A percentile compares a stretch with the other conserved stretches of the same genome.
Conservation (phyloP, 2,888 invertebrate genomes). For the Pachliopta kotzebuea region DNA sequence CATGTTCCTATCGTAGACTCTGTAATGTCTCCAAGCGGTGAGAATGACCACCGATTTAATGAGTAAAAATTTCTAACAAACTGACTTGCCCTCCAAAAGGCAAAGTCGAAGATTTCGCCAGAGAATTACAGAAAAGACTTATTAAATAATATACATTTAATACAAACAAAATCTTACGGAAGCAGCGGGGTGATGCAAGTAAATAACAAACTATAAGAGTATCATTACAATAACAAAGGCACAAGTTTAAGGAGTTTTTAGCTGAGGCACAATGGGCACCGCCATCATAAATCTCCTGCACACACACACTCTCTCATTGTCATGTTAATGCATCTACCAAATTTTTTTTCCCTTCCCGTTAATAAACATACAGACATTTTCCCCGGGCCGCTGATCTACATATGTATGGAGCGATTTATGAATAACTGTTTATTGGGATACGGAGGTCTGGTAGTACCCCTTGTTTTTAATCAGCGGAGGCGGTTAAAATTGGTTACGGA, state of each 20-base stretch:
- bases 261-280: background rate
- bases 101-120: too few species aligned
- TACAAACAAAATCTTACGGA: too few species aligned
- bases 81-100: too few species aligned
- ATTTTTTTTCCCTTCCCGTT: background rate
- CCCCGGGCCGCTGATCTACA: conserved; percentile 3
- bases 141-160: too few species aligned
- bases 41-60: too few species aligned
- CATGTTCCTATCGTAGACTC: too few species aligned
- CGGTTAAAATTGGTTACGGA: too few species aligned
- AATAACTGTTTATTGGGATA: background rate
- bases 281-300: conserved; percentile 12
- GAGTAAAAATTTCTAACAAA: too few species aligned
- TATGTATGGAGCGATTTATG: conserved; percentile 1
- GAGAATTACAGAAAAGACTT: too few species aligned
- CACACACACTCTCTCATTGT: conserved; percentile 10
- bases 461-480: too few species aligned
- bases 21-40: too few species aligned
- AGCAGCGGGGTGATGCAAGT: background rate
- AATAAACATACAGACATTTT: background rate
- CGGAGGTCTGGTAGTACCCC: background rate
- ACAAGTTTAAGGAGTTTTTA: conserved; percentile 20
- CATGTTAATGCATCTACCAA: conserved; percentile 4
- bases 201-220: conserved; percentile 11
- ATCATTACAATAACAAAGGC: conserved; percentile 21